phyloP scores from a whole-genome alignment of 2,797 vertebrate genomes.

The Leontopithecus rosalia region DNA sequence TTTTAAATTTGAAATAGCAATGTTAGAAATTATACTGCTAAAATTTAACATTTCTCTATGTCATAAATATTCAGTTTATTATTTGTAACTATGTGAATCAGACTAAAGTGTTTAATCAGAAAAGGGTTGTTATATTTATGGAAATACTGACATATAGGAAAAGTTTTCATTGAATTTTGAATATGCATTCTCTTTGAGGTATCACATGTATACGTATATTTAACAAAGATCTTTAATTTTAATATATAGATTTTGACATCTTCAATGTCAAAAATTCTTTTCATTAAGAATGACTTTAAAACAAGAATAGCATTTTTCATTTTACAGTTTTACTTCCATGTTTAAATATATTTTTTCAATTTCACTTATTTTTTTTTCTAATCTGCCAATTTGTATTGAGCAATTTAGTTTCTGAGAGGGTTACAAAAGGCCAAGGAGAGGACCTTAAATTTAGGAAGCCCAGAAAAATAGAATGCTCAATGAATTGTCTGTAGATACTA shows the following conservation, averaged over 20 bases:
- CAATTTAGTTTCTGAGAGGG: neutral
- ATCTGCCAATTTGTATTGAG: neutral
- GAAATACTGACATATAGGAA: neutral
- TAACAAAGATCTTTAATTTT: neutral
- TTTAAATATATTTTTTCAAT: neutral
- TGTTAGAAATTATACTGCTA: neutral
- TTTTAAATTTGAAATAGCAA: neutral
- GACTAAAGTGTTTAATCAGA: conserved; percentile 5
- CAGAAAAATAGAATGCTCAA: neutral
- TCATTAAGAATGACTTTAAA: neutral
- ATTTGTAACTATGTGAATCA: conserved; percentile 12
- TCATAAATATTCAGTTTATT: conserved; percentile 43
- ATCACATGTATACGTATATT: neutral
- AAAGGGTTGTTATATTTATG: neutral
- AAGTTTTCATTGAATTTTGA: neutral
- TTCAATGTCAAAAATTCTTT: neutral
- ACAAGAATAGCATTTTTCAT: neutral
- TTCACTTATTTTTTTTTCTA: neutral
- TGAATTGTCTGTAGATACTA: neutral
- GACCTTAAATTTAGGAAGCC: neutral
- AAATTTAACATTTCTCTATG: neutral
- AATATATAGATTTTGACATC: neutral
- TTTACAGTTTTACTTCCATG: neutral
- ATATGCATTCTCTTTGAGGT: neutral
- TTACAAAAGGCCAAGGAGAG: neutral